Conservation (phyloP, 2,113 vertebrate genomes). For the Haemorhous mexicanus region DNA sequence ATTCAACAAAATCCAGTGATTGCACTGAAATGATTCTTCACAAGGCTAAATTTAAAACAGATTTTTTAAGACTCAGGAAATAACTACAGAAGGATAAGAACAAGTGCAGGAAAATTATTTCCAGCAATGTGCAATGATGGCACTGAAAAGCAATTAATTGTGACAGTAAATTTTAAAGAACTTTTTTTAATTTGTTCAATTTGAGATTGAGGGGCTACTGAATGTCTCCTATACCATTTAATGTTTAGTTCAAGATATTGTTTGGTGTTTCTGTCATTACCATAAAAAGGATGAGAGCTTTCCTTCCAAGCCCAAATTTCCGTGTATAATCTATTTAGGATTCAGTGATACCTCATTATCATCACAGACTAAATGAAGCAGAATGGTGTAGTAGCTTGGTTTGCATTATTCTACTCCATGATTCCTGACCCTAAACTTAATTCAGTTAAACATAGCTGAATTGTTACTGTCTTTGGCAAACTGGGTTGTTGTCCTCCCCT, state of each 20-base stretch:
- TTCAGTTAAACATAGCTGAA: background rate
- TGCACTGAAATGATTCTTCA: constrained; percentile 29
- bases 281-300: background rate
- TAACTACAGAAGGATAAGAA: background rate
- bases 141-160: background rate
- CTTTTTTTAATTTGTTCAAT: background rate
- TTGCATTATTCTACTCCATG: background rate
- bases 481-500: background rate
- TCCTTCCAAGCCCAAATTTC: background rate
- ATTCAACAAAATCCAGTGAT: constrained; percentile 16
- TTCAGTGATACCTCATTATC: background rate
- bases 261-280: background rate
- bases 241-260: background rate
- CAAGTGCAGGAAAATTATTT: background rate
- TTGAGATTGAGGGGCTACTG: background rate
- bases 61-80: constrained; percentile 23
- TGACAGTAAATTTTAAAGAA: background rate
- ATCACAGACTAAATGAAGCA: constrained; percentile 15
- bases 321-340: background rate
- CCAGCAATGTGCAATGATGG: background rate
- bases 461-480: background rate
- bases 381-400: background rate
- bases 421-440: background rate
- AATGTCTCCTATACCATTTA: background rate
- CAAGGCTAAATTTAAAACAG: constrained; percentile 19